Base-by-base conservation (phyloP, 2,113 vertebrate genomes). In the Percopsis transmontana region DNA sequence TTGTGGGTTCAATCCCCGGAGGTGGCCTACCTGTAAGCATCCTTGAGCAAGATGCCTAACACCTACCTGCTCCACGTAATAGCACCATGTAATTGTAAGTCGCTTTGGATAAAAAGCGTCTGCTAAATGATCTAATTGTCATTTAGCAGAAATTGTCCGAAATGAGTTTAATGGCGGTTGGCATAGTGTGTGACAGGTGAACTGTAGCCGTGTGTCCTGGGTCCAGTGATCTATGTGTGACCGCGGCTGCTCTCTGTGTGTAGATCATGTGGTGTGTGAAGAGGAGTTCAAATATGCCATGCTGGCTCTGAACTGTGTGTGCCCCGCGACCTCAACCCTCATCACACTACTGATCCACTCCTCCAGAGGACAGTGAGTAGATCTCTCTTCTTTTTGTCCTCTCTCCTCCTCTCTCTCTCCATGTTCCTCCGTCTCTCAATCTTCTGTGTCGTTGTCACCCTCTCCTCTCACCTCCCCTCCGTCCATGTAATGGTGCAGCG, bases 241-340 rank as follows among this genome's bases (percentile, higher is more conserved):
- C 39, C 40, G 39, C 0, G 1, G 23, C 53, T 27, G 15, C 10
- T 45, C 6, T 45, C 12, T 45, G 42, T 68, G 54, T 82, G 44
- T 85, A 94, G 93, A 94, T 87, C 93, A 94, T 68, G 93, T 94
- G 66, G 92, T 94, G 74, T 94, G 93, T 77, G 93, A 94, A 76
- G 93, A 94, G 61, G 93, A 94, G 90, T 93, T 94, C 82, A 94
- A 94, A 75, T 94, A 94, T 2, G 93, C 93, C 85, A 94, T 94
- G 93, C 82, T 94, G 88, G 93, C 93, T 74, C 85, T 94, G 61
- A 94, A 94, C 92, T 94, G 93, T 56, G 92, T 94, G 73, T 94
- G 93, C 69, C 93, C 93, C 0, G 93, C 92, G 38, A 93, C 92
- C 40, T 94, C 93, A 1, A 94, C 93, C 8, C 92, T 94, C 74